Evolutionary conservation across 1,140 invertebrate genomes (phyloP), one percentile per base, ranked within the genome.

Genomic region (Philotrypesis tridentata): DNA sequence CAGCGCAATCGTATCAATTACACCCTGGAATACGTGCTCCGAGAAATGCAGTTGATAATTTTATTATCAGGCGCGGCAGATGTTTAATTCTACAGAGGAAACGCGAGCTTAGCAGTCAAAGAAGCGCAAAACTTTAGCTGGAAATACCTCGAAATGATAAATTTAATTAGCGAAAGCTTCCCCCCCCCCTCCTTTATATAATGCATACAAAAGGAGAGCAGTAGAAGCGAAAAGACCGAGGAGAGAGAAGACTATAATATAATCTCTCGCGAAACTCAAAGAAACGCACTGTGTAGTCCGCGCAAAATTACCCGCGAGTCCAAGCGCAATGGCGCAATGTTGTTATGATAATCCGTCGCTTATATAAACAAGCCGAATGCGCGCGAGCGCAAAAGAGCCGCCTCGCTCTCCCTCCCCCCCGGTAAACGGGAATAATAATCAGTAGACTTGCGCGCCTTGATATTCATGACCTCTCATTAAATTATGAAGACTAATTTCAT

Each of bases 401-500:
- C 40, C 40, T 43, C 25, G 43, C 27, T n/a, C n/a, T n/a, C n/a
- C n/a, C n/a, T n/a, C n/a, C n/a, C n/a, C n/a, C n/a, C n/a, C n/a
- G n/a, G n/a, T n/a, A 40, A 65, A 65, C 31, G 33, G 31, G 72
- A n/a, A n/a, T n/a, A 75, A 75, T 77, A 77, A 77, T 43, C 75
- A 9, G 21, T 0, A 76, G 29, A 14, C 12, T n/a, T n/a, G n/a
- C n/a, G n/a, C n/a, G 31, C 21, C 73, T n/a, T 14, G 27, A 37
- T 4, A 73, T 77, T 67, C 21, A 77, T n/a, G 33, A 2, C 21
- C 9, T 81, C 43, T 68, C 63, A 75, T 75, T 81, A 75, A 55
- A 48, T 81, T 81, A 75, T 60, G 61, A 80, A 75, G 29, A 74
- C 5, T 74, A 67, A 65, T 80, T 74, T 68, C 17, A 72, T 71